Conservation (phyloP, 2,888 invertebrate species). For the Sylvicola cinctus region DNA sequence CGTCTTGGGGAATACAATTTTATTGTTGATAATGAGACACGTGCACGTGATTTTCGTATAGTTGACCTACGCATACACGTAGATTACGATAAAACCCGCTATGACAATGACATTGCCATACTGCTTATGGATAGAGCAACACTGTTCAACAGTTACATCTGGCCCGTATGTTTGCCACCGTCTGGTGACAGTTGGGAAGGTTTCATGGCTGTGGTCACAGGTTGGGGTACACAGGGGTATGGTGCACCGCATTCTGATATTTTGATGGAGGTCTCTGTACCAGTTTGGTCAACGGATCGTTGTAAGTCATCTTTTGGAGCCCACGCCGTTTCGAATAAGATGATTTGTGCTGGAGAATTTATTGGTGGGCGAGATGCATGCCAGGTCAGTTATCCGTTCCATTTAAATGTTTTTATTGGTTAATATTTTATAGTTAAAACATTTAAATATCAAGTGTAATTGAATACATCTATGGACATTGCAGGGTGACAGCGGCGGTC, state of each 20-base stretch:
- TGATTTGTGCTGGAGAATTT: constrained; percentile 54
- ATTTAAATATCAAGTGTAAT: background rate
- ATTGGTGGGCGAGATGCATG: constrained; percentile 67
- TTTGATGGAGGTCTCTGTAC: constrained; percentile 56
- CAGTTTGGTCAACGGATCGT: constrained; percentile 49
- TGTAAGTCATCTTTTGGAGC: constrained; percentile 40
- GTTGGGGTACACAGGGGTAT: constrained; percentile 56
- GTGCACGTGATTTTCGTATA: constrained; percentile 47
- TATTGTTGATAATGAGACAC: constrained; percentile 38
- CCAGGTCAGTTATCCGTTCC: constrained; percentile 35
- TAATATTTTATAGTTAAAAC: background rate
- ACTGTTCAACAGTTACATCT: constrained; percentile 54
- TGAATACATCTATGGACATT: background rate
- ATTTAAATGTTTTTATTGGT: background rate
- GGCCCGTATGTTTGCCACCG: constrained; percentile 69
- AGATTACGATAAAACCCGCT: constrained; percentile 42
- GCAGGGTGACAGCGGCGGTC: constrained; percentile 33
- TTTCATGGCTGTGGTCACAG: constrained; percentile 43
- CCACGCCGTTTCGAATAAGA: constrained; percentile 41
- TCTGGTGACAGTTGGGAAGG: constrained; percentile 35
- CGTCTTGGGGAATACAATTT: constrained; percentile 72
- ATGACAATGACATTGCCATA: constrained; percentile 59
- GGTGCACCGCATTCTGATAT: constrained; percentile 47
- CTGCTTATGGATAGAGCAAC: constrained; percentile 42
- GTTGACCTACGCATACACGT: constrained; percentile 42